These are phyloP conservation scores for Trichomycterus rosablanca DNA, from an alignment of 2,113 vertebrate genomes.

Conservation along the genomic window DNA sequence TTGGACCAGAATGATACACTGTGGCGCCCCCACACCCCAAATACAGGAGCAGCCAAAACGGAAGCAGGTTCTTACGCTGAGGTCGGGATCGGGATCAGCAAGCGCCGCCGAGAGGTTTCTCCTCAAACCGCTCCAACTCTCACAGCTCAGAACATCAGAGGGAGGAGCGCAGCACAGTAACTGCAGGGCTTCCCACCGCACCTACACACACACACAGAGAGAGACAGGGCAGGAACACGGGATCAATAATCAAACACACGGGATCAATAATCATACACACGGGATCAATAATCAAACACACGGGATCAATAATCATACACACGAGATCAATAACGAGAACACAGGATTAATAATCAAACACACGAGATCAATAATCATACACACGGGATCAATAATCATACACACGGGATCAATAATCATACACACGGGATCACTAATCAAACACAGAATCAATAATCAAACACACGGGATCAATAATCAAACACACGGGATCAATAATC, in stretches of 20 bases:
- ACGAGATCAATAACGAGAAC: too few species aligned
- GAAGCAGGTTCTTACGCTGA: constrained; percentile 75
- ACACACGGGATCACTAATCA: too few species aligned
- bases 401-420: not conserved
- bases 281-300: constrained; percentile 1
- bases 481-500: constrained; percentile 7
- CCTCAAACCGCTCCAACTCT: constrained; percentile 79
- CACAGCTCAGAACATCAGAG: constrained; percentile 84
- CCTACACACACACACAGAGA: constrained; percentile 59
- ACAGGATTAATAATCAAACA: too few species aligned
- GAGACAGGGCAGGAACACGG: constrained; percentile 17
- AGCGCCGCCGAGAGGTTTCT: constrained; percentile 75
- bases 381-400: constrained; percentile 8
- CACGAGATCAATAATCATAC: too few species aligned
- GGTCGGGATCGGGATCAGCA: constrained; percentile 74
- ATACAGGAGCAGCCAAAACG: too few species aligned
- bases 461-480: too few species aligned
- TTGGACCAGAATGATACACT: too few species aligned
- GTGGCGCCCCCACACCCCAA: too few species aligned
- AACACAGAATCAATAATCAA: too few species aligned
- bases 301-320: not conserved
- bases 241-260: constrained; percentile 8
- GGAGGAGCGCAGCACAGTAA: constrained; percentile 77
- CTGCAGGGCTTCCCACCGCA: constrained; percentile 83
- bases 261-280: constrained; percentile 21